Base-by-base conservation (phyloP, 2,113 vertebrate species). In the Irena cyanogastra region DNA sequence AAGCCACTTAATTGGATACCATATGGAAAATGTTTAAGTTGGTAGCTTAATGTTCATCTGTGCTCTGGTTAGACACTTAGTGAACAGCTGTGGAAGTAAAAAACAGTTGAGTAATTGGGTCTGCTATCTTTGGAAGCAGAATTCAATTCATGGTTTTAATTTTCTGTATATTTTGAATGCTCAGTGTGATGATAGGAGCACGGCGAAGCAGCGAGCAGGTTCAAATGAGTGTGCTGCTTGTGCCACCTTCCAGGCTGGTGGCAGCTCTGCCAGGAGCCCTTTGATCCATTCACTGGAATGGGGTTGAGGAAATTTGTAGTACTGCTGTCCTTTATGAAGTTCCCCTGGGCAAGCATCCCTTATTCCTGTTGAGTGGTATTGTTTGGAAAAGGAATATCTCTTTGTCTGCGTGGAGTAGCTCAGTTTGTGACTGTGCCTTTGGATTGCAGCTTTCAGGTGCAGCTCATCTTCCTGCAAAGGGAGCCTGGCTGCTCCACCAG, bases 71-170 rank as follows among this genome's bases (percentile, higher is more conserved):
- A 77, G 89, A 76, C 90, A 60, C 53, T 74, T n/a, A 41, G 76
- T 57, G 83, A 96, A 44, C 83, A 90, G 61, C 90, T 97, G 89
- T 93, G 90, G 92, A 88, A 95, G 65, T 80, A 8, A 88, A 52
- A 83, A 70, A 2, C 68, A 65, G 87, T 86, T 54, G 57, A 83
- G 21, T 65, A 78, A 78, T 26, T 92, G 85, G 89, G 85, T 50
- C 35, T 81, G 37, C 70, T 92, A 13, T 90, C 78, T 96, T 90
- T 94, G 94, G 87, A 86, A 95, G 64, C 31, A 63, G 50, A 80
- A 84, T 65, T 50, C 42, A 82, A 45, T 21, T 57, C 61, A 31
- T 13, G 23, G 21, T n/a, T 96, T 96, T 75, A 74, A 72, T 90
- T 92, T 93, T 30, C 41, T 76, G 17, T 79, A 26, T 47, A 44